Evolutionary conservation across 2,888 invertebrate genomes (phyloP), one percentile per base, ranked within the genome.

Genomic region (Pandemis heparana): DNA sequence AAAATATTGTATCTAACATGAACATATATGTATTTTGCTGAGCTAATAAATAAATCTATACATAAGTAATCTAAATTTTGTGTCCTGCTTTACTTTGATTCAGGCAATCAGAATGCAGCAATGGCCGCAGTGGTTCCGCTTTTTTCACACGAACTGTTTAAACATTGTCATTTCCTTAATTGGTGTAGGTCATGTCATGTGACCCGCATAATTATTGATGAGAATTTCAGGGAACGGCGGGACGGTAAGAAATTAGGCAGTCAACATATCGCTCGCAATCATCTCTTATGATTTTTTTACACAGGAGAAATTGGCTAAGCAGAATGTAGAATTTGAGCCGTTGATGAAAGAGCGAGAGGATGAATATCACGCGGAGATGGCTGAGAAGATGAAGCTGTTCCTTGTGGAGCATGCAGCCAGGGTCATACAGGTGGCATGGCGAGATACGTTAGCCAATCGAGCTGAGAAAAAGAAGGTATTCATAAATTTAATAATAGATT

Each of bases 251-350:
- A 48, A 48, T 14, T 14, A 0, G 7, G 7, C 2, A 12, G 7
- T 6, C 14, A 14, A n/a, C 6, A 48, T n/a, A n/a, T 6, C 48
- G 6, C 14, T n/a, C n/a, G 48, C 7, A 14, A 48, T 14, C 12
- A 3, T 4, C 14, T 14, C 1, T 48, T 48, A 5, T 5, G 10
- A 9, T 46, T 5, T 8, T 53, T 53, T n/a, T 63, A 14, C 10
- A 0, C n/a, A 63, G 63, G n/a, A 18, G 9, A 84, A 92, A 79
- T 80, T 95, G 77, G 94, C 92, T 1, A 94, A 94, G 71, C 96
- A 96, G 85, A 65, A 65, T 16, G 18, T 64, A 41, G 63, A 68
- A 48, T 73, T 51, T 16, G 53, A 59, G 0, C 73, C 73, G 12
- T 79, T 92, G 60, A 92, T 93, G 90, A 81, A 77, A 10, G 93